These are phyloP conservation scores for Carposina sasakii DNA, from an alignment of 1,140 invertebrate species.

Conservation along the genomic window DNA sequence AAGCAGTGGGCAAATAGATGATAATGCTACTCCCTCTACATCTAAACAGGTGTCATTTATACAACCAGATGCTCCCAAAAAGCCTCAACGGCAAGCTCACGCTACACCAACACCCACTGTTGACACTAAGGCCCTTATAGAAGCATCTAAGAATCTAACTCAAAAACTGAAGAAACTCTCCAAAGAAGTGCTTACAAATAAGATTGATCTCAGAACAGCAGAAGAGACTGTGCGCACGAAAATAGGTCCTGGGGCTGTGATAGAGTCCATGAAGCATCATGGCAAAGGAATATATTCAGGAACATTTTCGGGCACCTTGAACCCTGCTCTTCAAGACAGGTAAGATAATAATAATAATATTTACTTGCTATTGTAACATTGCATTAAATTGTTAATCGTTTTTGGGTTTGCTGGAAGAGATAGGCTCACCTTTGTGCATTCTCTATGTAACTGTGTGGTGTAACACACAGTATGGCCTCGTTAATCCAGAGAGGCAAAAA, in stretches of 20 bases:
- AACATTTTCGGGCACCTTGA: conserved; percentile 89
- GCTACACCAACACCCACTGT: conserved; percentile 59
- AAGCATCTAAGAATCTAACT: conserved; percentile 92
- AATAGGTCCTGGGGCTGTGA: conserved; percentile 86
- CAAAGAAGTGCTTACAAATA: conserved; percentile 86
- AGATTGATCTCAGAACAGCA: conserved; percentile 71
- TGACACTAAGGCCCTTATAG: conserved; percentile 85
- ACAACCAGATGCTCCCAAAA: conserved; percentile 50
- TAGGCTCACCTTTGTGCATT: too few relatives aligned
- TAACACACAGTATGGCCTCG: too few relatives aligned
- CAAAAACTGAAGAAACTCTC: conserved; percentile 93
- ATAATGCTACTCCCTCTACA: conserved; percentile 49
- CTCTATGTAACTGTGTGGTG: too few relatives aligned
- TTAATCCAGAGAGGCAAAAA: too few relatives aligned
- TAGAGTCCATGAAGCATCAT: conserved; percentile 94
- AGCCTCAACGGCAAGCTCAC: conserved; percentile 41
- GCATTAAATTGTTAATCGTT: too few relatives aligned
- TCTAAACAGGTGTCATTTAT: conserved; percentile 49
- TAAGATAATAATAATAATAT: conserved; percentile 33
- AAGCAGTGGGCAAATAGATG: conserved; percentile 36
- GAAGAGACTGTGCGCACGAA: conserved; percentile 64
- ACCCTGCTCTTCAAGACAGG: conserved; percentile 93
- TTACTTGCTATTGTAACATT: too few relatives aligned
- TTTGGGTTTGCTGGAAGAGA: too few relatives aligned
- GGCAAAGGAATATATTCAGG: conserved; percentile 92